Conservation (phyloP, 2,113 vertebrate species). For the Coptodon bakossiorum region DNA sequence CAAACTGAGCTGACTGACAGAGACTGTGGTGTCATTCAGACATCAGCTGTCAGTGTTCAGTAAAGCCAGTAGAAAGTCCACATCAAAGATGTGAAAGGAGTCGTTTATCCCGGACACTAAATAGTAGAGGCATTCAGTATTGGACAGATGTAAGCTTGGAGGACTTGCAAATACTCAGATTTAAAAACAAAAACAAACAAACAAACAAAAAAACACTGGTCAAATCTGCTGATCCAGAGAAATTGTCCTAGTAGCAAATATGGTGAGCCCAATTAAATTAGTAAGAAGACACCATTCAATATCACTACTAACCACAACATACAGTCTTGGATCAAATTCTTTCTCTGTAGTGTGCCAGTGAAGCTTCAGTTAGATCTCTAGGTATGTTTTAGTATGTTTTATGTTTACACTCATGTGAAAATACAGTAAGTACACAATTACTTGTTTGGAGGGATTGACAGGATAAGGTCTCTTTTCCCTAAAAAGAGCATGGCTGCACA, state of each 20-base stretch:
- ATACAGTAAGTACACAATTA: not conserved
- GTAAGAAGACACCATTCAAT: not conserved
- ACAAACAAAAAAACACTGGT: not conserved
- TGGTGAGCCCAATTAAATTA: not conserved
- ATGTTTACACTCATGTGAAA: not conserved
- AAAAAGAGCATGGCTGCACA: not conserved
- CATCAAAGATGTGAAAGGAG: slow-evolving; percentile 10
- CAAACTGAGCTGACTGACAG: slow-evolving; percentile 25
- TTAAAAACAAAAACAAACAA: not conserved
- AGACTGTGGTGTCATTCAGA: slow-evolving; percentile 15
- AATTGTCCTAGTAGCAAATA: not conserved
- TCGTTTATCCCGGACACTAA: not conserved
- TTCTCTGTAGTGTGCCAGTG: not conserved
- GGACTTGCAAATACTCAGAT: not conserved
- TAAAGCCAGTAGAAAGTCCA: not conserved
- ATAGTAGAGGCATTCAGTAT: not conserved
- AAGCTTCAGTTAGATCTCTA: not conserved
- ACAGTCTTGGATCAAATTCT: not conserved
- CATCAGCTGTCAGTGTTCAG: slow-evolving; percentile 3
- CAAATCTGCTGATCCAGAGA: not conserved
- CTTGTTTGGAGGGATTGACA: not conserved
- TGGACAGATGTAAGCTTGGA: not conserved
- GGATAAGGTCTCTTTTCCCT: not conserved
- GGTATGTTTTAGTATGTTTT: not conserved
- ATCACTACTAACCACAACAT: not conserved